Base-by-base conservation (phyloP, 2,797 vertebrate species). In the Sebastes cheni region DNA sequence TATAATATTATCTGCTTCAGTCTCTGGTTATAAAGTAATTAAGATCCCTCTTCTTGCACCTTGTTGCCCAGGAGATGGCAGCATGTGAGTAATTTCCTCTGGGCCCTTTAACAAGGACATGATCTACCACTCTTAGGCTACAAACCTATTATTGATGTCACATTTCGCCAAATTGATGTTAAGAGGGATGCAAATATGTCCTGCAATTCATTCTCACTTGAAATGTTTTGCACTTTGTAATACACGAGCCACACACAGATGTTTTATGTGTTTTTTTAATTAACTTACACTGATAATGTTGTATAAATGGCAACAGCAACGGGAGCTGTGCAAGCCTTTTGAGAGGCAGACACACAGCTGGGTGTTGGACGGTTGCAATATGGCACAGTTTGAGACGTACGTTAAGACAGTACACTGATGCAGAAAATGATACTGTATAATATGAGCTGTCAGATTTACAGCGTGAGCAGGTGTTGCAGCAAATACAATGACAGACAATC, bases 211-310 rank as follows among this genome's bases (percentile, higher is more conserved):
- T 79, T 69, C 25, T 59, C 30, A 67, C 73, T 82, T 36, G 4
- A 64, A 67, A 29, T 77, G 27, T 30, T 82, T 81, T 67, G 13
- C 14, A 67, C 42, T 69, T 54, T 75, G 11, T 64, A 62, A 78
- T 27, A 76, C 68, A 77, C 2, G 8, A 82, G 66, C 34, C 69
- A 74, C 59, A 87, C 65, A 78, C 69, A 85, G 69, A 75, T 86
- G 65, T 74, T 88, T 84, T 54, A 65, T 72, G 10, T 77, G 34
- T 22, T 73, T 75, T 76, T 87, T 87, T 77, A 50, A 83, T 91
- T 79, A 83, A 91, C 70, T 91, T 87, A 92, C 80, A 92, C 68
- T 67, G 70, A 77, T 83, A 60, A 67, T 80, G 67, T 68, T 58
- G 42, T 78, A 72, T 75, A 67, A 85, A 84, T 70, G 74, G 23